Base-by-base conservation (phyloP, 2,113 vertebrate genomes). In the Pedionomus torquatus region DNA sequence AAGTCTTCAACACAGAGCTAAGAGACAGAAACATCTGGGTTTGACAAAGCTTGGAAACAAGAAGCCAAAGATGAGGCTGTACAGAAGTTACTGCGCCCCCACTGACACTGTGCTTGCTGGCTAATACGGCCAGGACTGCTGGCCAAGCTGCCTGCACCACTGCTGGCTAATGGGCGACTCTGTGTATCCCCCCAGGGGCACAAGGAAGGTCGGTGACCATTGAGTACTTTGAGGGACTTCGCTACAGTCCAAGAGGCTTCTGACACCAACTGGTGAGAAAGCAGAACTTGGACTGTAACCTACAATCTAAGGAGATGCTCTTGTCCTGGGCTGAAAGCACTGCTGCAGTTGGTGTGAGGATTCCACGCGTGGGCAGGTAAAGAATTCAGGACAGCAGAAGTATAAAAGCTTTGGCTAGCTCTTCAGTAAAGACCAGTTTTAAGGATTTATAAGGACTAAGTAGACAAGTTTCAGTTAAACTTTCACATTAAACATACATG, bases 91-190 rank as follows among this genome's bases (percentile, higher is more conserved):
- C 28, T 13, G 4, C 21, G 63, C 31, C 16, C n/a, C 55, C 17
- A 43, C 3, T 2, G 21, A 14, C 28, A 43, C 31, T 39, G 23
- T 18, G 23, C 35, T 79, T 66, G 63, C 52, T n/a, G 64, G 44
- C 7, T 66, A 48, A 26, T 4, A 57, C 0, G 0, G 37, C 30
- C 37, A 61, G 43, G 19, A 57, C 0, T 76, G 28, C 49, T 87
- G 51, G 48, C 33, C 44, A 68, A 71, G 41, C 11, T 17, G 52
- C 52, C 79, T 14, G 57, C 30, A n/a, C 8, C 21, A 43, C 28
- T 1, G 0, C 64, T 7, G 12, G 28, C n/a, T 82, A 44, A 75
- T 9, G 3, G 7, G 20, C 11, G 8, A 76, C 18, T 68, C 43
- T 49, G 31, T 49, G 60, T 33, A 3, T 63, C 28, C 25, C 58